phyloP scores from a whole-genome alignment of 2,888 invertebrate genomes.

The Lissocephala sabroskyi region DNA sequence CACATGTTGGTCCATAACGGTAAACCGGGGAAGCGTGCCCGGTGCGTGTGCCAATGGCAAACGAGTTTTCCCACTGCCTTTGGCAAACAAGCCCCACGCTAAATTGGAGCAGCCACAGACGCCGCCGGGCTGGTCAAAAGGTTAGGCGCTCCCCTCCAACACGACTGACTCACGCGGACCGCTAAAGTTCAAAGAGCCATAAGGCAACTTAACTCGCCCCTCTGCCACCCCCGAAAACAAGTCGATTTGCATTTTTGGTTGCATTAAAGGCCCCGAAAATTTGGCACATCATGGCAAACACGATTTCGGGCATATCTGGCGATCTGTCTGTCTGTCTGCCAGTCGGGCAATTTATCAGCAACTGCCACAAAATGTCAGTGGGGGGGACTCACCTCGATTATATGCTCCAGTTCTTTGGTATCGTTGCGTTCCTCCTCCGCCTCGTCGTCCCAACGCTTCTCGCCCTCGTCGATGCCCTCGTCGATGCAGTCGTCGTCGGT shows the following conservation, averaged over 20 bases:
- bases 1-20: slow-evolving; percentile 10
- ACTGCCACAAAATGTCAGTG: slow-evolving; percentile 27
- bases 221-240: too few species aligned
- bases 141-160: slow-evolving; percentile 27
- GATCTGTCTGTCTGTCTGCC: background rate
- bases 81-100: background rate
- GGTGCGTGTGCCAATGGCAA: slow-evolving; percentile 15
- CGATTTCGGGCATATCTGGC: background rate
- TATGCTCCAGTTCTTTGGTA: slow-evolving; percentile 73
- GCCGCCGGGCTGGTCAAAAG: slow-evolving; percentile 54
- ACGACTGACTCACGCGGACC: slow-evolving; percentile 4
- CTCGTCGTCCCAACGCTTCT: slow-evolving; percentile 75
- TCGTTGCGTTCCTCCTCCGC: slow-evolving; percentile 75
- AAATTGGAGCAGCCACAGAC: slow-evolving; percentile 46
- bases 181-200: slow-evolving; percentile 21
- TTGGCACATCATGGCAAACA: background rate
- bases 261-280: slow-evolving; percentile 1
- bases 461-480: slow-evolving; percentile 85
- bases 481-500: slow-evolving; percentile 93
- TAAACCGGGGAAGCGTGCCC: background rate
- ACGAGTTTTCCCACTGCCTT: slow-evolving; percentile 33
- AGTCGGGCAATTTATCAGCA: slow-evolving; percentile 35
- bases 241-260: slow-evolving; percentile 36
- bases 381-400: slow-evolving; percentile 68
- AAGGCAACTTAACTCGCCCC: too few species aligned